Base-by-base conservation (phyloP, 2,888 invertebrate genomes). In the Erebia aethiops region DNA sequence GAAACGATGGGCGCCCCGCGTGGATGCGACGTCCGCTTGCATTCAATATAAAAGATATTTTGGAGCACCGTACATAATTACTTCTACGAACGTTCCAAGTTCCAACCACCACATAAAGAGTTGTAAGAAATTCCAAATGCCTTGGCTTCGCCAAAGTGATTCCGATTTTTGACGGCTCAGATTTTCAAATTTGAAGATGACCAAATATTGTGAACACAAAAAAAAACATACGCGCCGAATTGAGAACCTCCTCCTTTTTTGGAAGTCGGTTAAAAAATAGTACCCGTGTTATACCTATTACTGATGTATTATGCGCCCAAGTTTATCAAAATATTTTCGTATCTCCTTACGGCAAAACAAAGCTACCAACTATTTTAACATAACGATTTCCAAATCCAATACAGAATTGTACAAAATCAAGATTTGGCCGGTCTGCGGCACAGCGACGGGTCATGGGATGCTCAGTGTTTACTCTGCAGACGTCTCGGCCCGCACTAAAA, bases 401-500 rank as follows among this genome's bases (percentile, higher is more conserved):
- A 16, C 14, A 21, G 43, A 10, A 18, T 58, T 58, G 58, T 67
- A 61, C 60, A 67, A 35, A 52, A 60, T 61, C 46, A 67, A 67
- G 67, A 60, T 51, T 49, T 26, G 60, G 60, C 58, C 58, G 26
- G 60, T 52, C 73, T 72, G 73, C 69, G 73, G 67, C 67, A 41
- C 65, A 62, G 70, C 69, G 66, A 76, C 69, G 64, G 75, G 77
- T 72, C 75, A 77, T 84, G 88, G 87, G 89, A 87, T 90, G 84
- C 84, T 81, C 84, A 82, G 84, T 92, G 90, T 92, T 91, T 92
- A 84, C 87, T 84, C 81, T 74, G 84, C 87, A 86, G 89, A 88
- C 88, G 87, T 88, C 90, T 90, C 87, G 86, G 87, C 84, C 87
- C 86, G 87, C 91, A 90, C 92, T 92, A 92, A 93, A 90, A 93